Evolutionary conservation across 2,113 vertebrate species (phyloP).

Genomic region (Cyanocitta stelleri): DNA sequence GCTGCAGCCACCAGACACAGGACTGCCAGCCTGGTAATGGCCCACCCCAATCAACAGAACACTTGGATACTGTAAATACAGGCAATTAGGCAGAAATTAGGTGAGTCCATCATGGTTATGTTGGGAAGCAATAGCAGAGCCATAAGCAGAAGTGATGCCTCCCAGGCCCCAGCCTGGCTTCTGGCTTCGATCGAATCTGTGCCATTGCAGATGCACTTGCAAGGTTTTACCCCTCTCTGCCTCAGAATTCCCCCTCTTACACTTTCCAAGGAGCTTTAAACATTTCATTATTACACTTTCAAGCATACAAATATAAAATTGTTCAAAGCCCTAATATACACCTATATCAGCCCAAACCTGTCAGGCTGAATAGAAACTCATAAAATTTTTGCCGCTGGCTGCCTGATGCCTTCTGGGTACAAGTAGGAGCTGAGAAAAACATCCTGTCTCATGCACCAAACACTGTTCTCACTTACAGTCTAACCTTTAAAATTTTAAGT

Average conservation of each 20-base stretch:
- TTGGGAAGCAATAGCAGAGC: background rate
- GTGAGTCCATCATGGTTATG: background rate
- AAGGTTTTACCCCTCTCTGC: background rate
- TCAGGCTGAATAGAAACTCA: background rate
- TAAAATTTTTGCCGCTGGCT: background rate
- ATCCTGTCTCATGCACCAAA: background rate
- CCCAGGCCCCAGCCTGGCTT: background rate
- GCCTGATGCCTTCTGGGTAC: conserved; percentile 3
- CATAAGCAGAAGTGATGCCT: background rate
- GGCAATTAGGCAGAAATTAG: background rate
- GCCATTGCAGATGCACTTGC: background rate
- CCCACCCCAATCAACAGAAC: rapidly evolving
- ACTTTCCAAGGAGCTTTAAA: background rate
- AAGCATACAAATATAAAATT: background rate
- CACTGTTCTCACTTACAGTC: background rate
- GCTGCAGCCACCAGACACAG: rapidly evolving
- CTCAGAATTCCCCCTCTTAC: background rate
- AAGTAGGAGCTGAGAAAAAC: background rate
- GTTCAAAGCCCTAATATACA: background rate
- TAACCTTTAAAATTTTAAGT: conserved; percentile 30
- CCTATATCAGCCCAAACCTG: background rate
- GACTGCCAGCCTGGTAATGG: rapidly evolving
- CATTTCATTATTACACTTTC: background rate
- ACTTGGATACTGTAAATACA: background rate
- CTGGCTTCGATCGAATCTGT: rapidly evolving